A percentile compares a stretch with the other conserved stretches of the same genome.
Evolutionary conservation across 2,888 invertebrate species (phyloP).

Genomic region (Cinara cedri): DNA sequence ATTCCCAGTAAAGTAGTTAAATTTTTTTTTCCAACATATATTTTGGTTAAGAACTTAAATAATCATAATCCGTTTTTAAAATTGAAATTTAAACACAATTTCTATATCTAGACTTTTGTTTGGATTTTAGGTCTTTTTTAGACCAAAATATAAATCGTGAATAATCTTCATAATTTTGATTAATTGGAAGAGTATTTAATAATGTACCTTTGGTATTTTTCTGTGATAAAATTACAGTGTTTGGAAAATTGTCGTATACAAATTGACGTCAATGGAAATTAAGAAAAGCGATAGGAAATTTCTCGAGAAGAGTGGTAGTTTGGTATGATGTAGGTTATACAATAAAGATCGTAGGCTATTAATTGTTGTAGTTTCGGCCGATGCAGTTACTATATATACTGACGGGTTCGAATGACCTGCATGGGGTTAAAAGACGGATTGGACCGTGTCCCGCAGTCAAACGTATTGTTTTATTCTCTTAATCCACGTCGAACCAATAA

Average conservation of each 20-base stretch:
- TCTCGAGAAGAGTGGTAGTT: neutral
- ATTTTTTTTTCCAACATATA: too few species aligned
- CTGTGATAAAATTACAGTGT: too few species aligned
- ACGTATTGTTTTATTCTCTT: neutral
- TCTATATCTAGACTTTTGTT: too few species aligned
- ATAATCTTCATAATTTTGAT: too few species aligned
- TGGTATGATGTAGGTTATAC: neutral
- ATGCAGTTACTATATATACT: neutral
- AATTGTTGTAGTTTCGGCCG: neutral
- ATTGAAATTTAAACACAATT: too few species aligned
- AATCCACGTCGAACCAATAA: neutral
- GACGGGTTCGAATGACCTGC: conserved; percentile 3
- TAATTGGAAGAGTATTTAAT: too few species aligned
- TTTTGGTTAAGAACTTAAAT: too few species aligned
- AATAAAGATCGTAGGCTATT: neutral
- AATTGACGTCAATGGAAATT: neutral
- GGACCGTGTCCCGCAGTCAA: neutral
- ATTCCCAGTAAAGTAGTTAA: too few species aligned
- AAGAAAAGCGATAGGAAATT: neutral
- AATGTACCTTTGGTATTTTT: too few species aligned
- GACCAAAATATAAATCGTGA: too few species aligned
- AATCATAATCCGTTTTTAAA: too few species aligned
- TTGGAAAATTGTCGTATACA: neutral
- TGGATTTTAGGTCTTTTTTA: too few species aligned
- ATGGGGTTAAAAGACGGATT: conserved; percentile 7